Percentiles rank a stretch among this genome's conserved stretches.
Evolutionary conservation across 2,888 invertebrate species (phyloP).

Genomic region (Campoplex nolae): DNA sequence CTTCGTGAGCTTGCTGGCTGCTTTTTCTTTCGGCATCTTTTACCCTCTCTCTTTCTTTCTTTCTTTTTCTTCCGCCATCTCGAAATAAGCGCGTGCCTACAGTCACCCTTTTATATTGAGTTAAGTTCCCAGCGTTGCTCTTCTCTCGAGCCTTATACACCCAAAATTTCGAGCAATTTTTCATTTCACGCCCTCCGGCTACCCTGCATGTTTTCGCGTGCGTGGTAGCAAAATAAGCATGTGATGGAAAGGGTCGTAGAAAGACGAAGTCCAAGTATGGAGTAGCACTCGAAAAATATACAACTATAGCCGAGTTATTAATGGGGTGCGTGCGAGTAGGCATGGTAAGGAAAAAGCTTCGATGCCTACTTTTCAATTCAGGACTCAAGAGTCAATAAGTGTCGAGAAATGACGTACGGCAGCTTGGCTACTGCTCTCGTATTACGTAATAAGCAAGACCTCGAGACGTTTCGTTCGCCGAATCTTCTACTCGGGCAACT

Average conservation of each 20-base stretch:
- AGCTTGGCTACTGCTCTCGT: constrained; percentile 39
- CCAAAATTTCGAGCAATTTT: constrained; percentile 74
- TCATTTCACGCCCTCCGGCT: constrained; percentile 70
- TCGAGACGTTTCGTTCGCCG: constrained; percentile 26
- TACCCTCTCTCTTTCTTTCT: constrained; percentile 4
- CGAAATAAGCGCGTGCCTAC: constrained; percentile 41
- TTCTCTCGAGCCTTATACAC: constrained; percentile 46
- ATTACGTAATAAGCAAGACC: constrained; percentile 75
- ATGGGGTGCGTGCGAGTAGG: constrained; percentile 50
- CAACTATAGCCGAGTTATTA: constrained; percentile 57
- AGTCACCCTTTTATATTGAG: constrained; percentile 69
- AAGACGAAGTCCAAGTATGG: constrained; percentile 45
- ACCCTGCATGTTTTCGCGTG: constrained; percentile 49
- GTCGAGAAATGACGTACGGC: constrained; percentile 83
- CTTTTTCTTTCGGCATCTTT: constrained; percentile 41
- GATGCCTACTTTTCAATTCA: constrained; percentile 83
- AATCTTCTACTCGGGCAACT: neutral
- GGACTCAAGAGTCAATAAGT: constrained; percentile 83
- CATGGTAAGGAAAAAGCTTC: constrained; percentile 50
- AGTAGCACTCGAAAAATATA: constrained; percentile 37
- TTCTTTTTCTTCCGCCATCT: constrained; percentile 35
- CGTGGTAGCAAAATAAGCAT: constrained; percentile 48
- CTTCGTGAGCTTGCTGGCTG: constrained; percentile 43
- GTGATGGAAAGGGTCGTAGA: constrained; percentile 39
- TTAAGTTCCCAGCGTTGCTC: constrained; percentile 62